A percentile compares a stretch with the other conserved stretches of the same genome.
Evolutionary conservation across 2,797 vertebrate species (phyloP).

Genomic region (Xiphorhynchus erythropygius): DNA sequence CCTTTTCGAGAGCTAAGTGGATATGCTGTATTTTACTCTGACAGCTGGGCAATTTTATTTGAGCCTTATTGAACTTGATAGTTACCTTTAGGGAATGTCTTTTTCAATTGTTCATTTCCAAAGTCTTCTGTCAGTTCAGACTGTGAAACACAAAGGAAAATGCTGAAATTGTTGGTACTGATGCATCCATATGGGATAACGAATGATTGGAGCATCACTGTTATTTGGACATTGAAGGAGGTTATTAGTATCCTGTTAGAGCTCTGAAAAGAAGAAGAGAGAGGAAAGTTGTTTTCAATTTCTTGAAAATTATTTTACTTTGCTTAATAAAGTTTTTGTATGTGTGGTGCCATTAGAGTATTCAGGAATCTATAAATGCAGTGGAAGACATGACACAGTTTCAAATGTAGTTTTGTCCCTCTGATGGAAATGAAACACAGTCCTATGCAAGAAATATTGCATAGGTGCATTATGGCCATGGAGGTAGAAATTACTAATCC

Average conservation of each 20-base stretch:
- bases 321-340: neutral
- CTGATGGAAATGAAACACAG: neutral
- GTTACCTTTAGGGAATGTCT: conserved; percentile 81
- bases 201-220: neutral
- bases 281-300: neutral
- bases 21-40: conserved; percentile 78
- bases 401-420: neutral
- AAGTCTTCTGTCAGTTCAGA: conserved; percentile 75
- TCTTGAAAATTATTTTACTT: neutral
- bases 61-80: conserved; percentile 82
- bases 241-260: neutral
- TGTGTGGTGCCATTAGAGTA: neutral
- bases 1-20: conserved; percentile 74
- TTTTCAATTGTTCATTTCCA: conserved; percentile 80
- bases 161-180: conserved; percentile 61
- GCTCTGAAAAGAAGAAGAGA: neutral
- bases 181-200: neutral
- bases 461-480: fast-evolving
- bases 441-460: neutral
- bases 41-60: conserved; percentile 79
- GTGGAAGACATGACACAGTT: neutral
- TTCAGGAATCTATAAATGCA: neutral
- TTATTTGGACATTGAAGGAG: neutral
- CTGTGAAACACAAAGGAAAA: conserved; percentile 71
- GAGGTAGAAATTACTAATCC: neutral